Base-by-base conservation (phyloP, 1,140 invertebrate species). In the Cyclina sinensis region DNA sequence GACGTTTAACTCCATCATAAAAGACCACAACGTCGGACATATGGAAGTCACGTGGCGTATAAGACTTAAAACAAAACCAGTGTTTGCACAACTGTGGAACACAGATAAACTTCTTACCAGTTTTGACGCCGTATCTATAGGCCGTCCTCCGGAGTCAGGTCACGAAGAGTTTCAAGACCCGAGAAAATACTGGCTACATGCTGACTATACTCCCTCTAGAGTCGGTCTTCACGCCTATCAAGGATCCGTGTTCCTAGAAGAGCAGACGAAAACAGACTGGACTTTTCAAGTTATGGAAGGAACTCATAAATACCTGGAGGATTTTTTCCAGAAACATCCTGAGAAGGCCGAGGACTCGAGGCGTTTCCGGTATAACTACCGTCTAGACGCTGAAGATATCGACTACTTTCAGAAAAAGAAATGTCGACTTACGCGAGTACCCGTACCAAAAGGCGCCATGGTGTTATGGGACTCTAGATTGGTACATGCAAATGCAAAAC, bases 391-490 rank as follows among this genome's bases (percentile, higher is more conserved):
- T 11, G 62, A 37, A 59, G 68, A 85, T 27, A 65, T 89, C 5
- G 46, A 39, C 7, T 91, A 88, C 59, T 90, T 80, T 46, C 21
- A 81, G 18, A 16, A 57, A n/a, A n/a, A 43, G 16, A 81, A 74
- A 18, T 91, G 90, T 37, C 24, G 62, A 30, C 14, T 70, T 14
- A 86, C 54, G 16, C 48, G 78, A 79, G 57, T 91, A 79, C 88
- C 90, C 9, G 90, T 81, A 0, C 80, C 83, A 32, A 91, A 89
- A 54, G 90, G 90, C 16, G 83, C 78, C n/a, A 79, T 91, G 43
- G 65, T 89, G 16, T 46, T 91, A n/a, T 91, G 90, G 90, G 90
- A 91, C 43, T 89, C 90, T 21, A 43, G 88, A 62, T 37, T 84
- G 1, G 79, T 91, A 3, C 90, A 91, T 59, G 90, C 79, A 18